phyloP scores from a whole-genome alignment of 1,140 invertebrate species.

The Sycophila sp. region DNA sequence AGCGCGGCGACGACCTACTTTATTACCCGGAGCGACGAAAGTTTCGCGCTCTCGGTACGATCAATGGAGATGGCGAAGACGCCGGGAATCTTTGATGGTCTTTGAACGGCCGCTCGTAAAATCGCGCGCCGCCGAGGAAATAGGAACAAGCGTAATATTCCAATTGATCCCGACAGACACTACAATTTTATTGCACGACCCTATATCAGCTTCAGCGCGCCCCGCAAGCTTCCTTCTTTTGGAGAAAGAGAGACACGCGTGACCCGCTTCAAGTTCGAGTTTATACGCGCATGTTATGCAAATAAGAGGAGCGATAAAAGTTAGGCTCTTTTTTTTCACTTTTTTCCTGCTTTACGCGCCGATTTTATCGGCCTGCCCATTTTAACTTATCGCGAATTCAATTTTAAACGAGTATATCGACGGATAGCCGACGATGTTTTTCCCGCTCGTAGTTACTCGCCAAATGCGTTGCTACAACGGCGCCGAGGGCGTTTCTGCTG shows the following conservation, averaged over 20 bases:
- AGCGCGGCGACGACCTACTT: slow-evolving; percentile 20
- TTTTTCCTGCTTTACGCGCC: too few relatives aligned
- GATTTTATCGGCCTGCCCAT: too few relatives aligned
- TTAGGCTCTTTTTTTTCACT: neutral
- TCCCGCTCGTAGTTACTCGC: too few relatives aligned
- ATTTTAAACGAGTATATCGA: too few relatives aligned
- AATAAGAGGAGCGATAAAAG: neutral
- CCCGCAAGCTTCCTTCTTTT: neutral
- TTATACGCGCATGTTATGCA: neutral
- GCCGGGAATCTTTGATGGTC: slow-evolving; percentile 6
- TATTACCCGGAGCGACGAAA: slow-evolving; percentile 23
- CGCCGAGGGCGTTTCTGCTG: too few relatives aligned
- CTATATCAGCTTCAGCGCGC: neutral
- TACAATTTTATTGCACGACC: neutral
- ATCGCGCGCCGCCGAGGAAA: slow-evolving; percentile 1
- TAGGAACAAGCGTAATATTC: slow-evolving; percentile 22
- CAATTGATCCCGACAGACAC: slow-evolving; percentile 19
- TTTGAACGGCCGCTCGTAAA: slow-evolving; percentile 19
- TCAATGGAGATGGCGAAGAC: neutral
- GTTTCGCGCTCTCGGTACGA: neutral
- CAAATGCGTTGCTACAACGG: too few relatives aligned
- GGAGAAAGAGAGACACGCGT: neutral
- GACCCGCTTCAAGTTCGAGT: too few relatives aligned
- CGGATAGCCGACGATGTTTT: too few relatives aligned
- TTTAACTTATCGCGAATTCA: too few relatives aligned